phyloP scores from a whole-genome alignment of 2,797 vertebrate species.

The Catamblyrhynchus diadema region DNA sequence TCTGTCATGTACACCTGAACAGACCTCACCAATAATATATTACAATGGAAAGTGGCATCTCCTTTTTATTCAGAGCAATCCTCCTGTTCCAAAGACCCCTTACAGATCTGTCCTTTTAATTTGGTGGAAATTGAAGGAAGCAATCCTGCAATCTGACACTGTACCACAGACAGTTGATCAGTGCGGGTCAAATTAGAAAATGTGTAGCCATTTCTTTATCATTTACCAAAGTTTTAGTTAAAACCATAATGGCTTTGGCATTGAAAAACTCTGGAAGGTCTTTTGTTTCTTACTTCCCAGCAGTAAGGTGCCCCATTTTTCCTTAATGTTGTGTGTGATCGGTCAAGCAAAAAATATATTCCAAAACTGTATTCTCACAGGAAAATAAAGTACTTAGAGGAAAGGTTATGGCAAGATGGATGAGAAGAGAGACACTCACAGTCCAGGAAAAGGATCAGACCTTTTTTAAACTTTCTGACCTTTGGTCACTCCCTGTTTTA shows the following conservation, averaged over 20 bases:
- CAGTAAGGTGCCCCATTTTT: fast-evolving
- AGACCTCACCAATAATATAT: background rate
- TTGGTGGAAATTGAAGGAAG: background rate
- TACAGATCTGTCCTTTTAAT: background rate
- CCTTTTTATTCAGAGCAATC: background rate
- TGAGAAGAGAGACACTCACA: background rate
- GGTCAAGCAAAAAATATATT: background rate
- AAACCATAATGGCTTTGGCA: background rate
- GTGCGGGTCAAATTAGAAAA: background rate
- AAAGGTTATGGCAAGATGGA: background rate
- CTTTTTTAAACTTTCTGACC: background rate
- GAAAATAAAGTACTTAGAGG: background rate
- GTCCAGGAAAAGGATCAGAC: background rate
- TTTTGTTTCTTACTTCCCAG: background rate
- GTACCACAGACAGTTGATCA: background rate
- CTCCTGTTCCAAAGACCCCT: background rate
- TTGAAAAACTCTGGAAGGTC: background rate
- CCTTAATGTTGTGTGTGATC: background rate
- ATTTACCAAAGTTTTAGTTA: background rate
- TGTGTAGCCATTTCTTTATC: background rate
- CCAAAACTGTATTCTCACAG: background rate
- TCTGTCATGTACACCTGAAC: background rate
- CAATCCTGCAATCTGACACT: background rate
- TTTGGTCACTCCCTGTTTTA: background rate
- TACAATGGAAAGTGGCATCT: background rate